Conservation (phyloP, 2,797 vertebrate species). For the Chelidonichthys spinosus region DNA sequence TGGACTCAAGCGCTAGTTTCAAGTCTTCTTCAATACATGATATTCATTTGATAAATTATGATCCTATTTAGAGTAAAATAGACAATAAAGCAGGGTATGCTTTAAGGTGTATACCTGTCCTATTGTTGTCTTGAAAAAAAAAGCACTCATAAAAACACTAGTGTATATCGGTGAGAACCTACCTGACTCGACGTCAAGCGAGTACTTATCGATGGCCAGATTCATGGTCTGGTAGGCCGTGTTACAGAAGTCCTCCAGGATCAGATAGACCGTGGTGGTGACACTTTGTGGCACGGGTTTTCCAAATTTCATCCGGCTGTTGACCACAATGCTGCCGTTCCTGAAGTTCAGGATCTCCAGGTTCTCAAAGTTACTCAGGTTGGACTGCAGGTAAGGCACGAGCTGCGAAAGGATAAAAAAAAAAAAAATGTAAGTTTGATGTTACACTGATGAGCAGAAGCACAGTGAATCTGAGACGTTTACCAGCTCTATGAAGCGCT, state of each 20-base stretch:
- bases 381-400: conserved; percentile 97
- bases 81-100: too few species aligned
- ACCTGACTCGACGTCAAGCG: conserved; percentile 98
- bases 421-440: background rate
- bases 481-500: conserved; percentile 95
- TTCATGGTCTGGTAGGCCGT: conserved; percentile 98
- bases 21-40: too few species aligned
- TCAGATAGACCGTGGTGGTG: conserved; percentile 92
- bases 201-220: conserved; percentile 96
- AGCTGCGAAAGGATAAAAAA: conserved; percentile 82
- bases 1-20: too few species aligned
- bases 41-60: too few species aligned
- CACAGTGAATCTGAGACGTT: conserved; percentile 41
- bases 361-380: conserved; percentile 95
- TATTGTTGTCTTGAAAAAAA: background rate
- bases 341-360: conserved; percentile 98
- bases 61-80: too few species aligned
- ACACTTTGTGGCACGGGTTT: conserved; percentile 90
- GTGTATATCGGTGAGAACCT: conserved; percentile 27
- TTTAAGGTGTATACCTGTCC: too few species aligned
- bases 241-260: conserved; percentile 97
- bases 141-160: background rate
- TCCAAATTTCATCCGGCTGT: conserved; percentile 96
- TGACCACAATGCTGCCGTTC: conserved; percentile 97
- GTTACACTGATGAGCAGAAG: background rate